Conservation (phyloP, 1,140 invertebrate species). For the Ceratosolen fusciceps region DNA sequence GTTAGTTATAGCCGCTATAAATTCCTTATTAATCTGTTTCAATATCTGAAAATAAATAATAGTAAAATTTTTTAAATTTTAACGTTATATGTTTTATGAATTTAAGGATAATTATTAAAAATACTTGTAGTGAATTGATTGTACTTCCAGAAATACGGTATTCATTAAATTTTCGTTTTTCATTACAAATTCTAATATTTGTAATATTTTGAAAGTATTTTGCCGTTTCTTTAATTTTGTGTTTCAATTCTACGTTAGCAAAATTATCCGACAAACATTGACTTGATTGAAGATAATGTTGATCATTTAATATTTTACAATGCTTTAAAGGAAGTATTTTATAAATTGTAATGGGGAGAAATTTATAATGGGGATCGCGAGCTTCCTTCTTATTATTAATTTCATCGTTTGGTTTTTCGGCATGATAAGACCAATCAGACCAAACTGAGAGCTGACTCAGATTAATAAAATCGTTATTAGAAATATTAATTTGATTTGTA, state of each 20-base stretch:
- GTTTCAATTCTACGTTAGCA: neutral
- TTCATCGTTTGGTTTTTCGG: conserved; percentile 56
- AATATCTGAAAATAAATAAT: conserved; percentile 58
- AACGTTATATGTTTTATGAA: neutral
- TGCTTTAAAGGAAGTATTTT: conserved; percentile 33
- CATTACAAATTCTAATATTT: conserved; percentile 29
- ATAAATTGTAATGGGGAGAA: conserved; percentile 20
- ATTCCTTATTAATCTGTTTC: conserved; percentile 66
- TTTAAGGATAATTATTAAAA: neutral
- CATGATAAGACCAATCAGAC: conserved; percentile 57
- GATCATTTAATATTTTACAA: conserved; percentile 14
- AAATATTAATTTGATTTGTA: conserved; percentile 7
- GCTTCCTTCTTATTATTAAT: conserved; percentile 53
- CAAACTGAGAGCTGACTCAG: conserved; percentile 56
- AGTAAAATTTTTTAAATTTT: neutral
- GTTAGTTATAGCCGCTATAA: conserved; percentile 61
- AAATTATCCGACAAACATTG: conserved; percentile 20
- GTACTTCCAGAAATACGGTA: conserved; percentile 33
- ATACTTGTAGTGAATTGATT: conserved; percentile 38
- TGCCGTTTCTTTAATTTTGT: neutral
- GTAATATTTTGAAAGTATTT: neutral
- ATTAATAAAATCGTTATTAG: conserved; percentile 36
- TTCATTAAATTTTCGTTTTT: conserved; percentile 26
- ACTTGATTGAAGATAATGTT: neutral
- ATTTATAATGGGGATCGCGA: conserved; percentile 11